These are phyloP conservation scores for Onychorhynchus coronatus DNA, from an alignment of 2,113 vertebrate species.

Conservation along the genomic window DNA sequence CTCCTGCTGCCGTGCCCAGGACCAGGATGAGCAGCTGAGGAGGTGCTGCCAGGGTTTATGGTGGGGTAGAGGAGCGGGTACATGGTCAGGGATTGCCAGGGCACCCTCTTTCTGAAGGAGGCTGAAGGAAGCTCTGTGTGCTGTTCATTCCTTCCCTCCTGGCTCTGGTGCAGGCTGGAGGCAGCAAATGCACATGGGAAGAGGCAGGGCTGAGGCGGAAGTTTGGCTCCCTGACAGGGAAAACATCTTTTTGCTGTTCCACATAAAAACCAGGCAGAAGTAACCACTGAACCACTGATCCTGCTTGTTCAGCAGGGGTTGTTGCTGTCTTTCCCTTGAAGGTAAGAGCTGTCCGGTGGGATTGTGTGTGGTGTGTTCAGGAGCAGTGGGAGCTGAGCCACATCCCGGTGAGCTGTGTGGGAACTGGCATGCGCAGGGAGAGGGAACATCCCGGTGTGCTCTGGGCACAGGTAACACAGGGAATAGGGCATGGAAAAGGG, in stretches of 20 bases:
- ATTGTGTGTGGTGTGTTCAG: background rate
- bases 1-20: background rate
- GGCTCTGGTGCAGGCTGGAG: background rate
- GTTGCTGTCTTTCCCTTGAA: background rate
- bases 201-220: slow-evolving; percentile 8
- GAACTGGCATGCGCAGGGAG: background rate
- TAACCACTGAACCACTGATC: background rate
- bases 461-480: background rate
- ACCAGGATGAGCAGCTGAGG: background rate
- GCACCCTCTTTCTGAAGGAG: background rate
- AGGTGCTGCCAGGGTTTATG: background rate
- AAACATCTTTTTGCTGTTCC: background rate
- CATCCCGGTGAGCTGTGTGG: no score
- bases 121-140: background rate
- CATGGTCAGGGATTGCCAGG: background rate
- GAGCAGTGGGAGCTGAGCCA: background rate
- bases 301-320: background rate
- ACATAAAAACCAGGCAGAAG: background rate
- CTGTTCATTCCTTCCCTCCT: background rate
- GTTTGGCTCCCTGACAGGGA: background rate
- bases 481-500: no score
- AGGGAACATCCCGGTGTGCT: background rate
- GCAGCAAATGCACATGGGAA: background rate
- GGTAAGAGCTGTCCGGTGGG: background rate
- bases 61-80: background rate